Percentiles rank a stretch among this genome's conserved stretches.
Evolutionary conservation across 2,113 vertebrate species (phyloP).

Genomic region (Todiramphus saurophagus): DNA sequence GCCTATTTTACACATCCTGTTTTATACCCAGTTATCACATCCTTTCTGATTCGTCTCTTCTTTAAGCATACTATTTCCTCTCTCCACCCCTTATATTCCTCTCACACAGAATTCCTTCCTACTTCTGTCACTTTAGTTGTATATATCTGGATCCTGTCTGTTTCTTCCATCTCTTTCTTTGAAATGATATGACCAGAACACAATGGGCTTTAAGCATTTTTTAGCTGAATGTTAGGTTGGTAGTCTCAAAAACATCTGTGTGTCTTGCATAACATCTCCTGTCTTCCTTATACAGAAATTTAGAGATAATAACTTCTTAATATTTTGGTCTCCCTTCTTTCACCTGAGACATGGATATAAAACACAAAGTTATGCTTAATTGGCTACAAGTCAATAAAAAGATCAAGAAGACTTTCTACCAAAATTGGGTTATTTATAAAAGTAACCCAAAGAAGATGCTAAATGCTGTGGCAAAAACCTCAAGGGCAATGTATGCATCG

Average conservation of each 20-base stretch:
- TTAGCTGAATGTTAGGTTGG: background rate
- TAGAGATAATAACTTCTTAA: background rate
- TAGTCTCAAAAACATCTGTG: background rate
- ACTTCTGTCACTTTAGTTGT: background rate
- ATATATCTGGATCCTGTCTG: background rate
- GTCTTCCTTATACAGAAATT: background rate
- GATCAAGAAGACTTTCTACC: background rate
- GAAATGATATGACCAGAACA: background rate
- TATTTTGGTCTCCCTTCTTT: background rate
- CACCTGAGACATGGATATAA: fast-evolving
- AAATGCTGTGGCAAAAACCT: background rate
- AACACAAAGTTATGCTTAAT: background rate
- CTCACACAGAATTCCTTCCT: background rate
- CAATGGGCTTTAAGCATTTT: background rate
- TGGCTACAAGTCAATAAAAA: background rate
- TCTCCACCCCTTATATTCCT: background rate
- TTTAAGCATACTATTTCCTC: background rate
- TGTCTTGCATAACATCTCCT: background rate
- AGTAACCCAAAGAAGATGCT: background rate
- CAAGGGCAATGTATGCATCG: fast-evolving
- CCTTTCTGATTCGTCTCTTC: background rate
- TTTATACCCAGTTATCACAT: background rate
- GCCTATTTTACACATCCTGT: background rate
- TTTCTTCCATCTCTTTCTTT: background rate
- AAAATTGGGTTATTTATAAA: background rate